Conservation (phyloP, 2,888 invertebrate genomes). For the Drosophila robusta region DNA sequence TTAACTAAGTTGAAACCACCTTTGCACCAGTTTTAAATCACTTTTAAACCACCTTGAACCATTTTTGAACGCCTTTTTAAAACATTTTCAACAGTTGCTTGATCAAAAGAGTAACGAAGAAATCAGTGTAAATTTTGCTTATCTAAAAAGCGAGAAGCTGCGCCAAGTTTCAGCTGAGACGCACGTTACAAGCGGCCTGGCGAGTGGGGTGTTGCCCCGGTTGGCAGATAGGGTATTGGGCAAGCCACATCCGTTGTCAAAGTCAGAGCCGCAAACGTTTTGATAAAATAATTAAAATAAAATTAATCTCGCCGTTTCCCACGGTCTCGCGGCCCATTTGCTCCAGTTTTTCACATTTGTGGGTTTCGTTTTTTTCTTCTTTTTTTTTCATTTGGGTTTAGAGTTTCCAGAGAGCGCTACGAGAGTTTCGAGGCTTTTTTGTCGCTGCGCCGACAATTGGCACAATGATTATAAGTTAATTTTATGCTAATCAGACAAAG, state of each 20-base stretch:
- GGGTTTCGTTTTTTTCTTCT: background rate
- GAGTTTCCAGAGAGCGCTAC: constrained; percentile 52
- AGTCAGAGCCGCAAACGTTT: constrained; percentile 71
- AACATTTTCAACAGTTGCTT: background rate
- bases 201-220: background rate
- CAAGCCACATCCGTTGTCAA: constrained; percentile 49
- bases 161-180: too few relatives aligned
- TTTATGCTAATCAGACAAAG: constrained; percentile 68
- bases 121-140: too few relatives aligned
- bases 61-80: background rate
- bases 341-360: constrained; percentile 52
- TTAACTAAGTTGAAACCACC: background rate
- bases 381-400: constrained; percentile 5
- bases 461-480: constrained; percentile 76
- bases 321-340: constrained; percentile 64
- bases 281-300: constrained; percentile 80
- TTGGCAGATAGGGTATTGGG: constrained; percentile 32
- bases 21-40: background rate
- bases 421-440: constrained; percentile 18
- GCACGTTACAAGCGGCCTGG: too few relatives aligned
- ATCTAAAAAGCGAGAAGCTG: too few relatives aligned
- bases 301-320: constrained; percentile 76
- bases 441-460: constrained; percentile 57
- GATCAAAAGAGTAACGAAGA: background rate
- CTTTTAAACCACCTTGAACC: background rate